Conservation (phyloP, 2,113 vertebrate genomes). For the Labeo catla region DNA sequence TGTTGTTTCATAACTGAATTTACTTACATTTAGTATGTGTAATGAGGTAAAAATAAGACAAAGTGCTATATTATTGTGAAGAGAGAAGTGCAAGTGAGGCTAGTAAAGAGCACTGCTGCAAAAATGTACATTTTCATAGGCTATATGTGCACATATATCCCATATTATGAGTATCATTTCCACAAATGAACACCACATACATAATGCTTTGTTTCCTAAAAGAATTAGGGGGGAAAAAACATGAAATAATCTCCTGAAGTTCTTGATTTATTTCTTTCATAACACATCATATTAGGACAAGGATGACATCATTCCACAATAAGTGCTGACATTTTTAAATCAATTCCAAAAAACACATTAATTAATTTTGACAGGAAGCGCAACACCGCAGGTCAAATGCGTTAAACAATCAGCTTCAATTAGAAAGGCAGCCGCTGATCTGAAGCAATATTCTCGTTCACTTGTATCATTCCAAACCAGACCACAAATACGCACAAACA, state of each 20-base stretch:
- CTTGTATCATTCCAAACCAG: conserved; percentile 18
- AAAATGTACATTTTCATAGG: background rate
- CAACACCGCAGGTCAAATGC: conserved; percentile 76
- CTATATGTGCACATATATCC: background rate
- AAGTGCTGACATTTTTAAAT: conserved; percentile 71
- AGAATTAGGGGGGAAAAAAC: background rate
- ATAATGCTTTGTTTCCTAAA: background rate
- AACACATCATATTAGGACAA: conserved; percentile 61
- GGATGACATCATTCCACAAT: conserved; percentile 66
- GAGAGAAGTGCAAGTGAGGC: background rate
- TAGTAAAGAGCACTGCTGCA: background rate
- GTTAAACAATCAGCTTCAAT: conserved; percentile 73
- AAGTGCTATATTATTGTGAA: background rate
- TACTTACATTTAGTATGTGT: conserved; percentile 1
- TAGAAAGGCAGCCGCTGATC: conserved; percentile 66
- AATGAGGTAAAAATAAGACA: background rate
- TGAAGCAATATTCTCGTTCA: conserved; percentile 26
- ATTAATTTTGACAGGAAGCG: conserved; percentile 76
- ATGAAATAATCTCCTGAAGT: background rate
- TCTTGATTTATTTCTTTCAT: conserved; percentile 21
- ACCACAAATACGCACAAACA: conserved; percentile 1
- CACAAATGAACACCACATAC: background rate
- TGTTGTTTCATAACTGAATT: background rate
- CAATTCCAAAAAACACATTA: conserved; percentile 73
- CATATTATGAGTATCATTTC: background rate